These are phyloP conservation scores for Aromia moschata DNA, from an alignment of 2,888 invertebrate genomes.

Conservation along the genomic window DNA sequence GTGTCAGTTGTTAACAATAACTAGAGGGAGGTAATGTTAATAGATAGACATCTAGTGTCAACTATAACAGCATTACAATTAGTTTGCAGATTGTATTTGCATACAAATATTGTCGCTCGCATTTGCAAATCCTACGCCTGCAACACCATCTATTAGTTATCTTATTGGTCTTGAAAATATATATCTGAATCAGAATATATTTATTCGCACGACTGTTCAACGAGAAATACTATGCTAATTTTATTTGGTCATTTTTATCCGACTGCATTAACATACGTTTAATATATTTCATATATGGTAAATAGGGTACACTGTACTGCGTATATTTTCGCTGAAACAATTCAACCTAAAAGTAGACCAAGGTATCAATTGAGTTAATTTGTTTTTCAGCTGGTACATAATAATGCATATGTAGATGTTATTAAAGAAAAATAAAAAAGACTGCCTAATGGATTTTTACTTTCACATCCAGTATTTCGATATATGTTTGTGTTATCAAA, in stretches of 20 bases:
- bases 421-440: too few relatives aligned
- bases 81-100: slow-evolving; percentile 20
- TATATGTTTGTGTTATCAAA: too few relatives aligned
- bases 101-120: slow-evolving; percentile 15
- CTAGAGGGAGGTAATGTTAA: neutral
- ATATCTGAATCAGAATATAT: slow-evolving; percentile 10
- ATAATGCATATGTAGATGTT: neutral
- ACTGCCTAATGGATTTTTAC: too few relatives aligned
- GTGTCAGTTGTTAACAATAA: slow-evolving; percentile 2
- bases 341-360: neutral
- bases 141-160: slow-evolving; percentile 7
- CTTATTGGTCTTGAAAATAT: slow-evolving; percentile 1
- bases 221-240: slow-evolving; percentile 21
- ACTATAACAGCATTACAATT: slow-evolving; percentile 18
- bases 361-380: neutral
- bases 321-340: neutral
- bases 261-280: neutral
- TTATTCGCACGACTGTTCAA: slow-evolving; percentile 15
- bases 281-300: neutral
- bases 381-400: neutral
- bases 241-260: slow-evolving; percentile 4
- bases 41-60: slow-evolving; percentile 16
- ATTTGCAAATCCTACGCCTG: slow-evolving; percentile 8
- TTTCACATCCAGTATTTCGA: too few relatives aligned
- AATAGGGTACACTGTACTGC: neutral